A percentile compares a stretch with the other conserved stretches of the same genome.
Conservation (phyloP, 2,797 vertebrate genomes). For the Chromis chromis region DNA sequence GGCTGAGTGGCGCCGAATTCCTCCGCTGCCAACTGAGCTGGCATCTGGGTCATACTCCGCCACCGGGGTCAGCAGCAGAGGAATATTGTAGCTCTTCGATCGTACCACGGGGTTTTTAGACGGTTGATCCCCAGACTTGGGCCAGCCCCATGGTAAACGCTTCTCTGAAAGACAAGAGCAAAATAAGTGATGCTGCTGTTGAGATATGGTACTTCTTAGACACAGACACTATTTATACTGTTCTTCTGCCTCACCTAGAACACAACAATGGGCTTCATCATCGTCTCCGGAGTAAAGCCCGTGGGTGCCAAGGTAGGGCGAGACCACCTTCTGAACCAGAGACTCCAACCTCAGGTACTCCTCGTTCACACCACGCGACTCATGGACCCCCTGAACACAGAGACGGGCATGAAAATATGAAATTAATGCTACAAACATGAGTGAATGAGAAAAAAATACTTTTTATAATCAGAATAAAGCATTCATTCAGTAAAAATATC, state of each 20-base stretch:
- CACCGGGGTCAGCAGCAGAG: slow-evolving; percentile 94
- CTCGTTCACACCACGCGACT: slow-evolving; percentile 91
- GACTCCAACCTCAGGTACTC: slow-evolving; percentile 95
- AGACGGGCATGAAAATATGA: background rate
- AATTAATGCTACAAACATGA: background rate
- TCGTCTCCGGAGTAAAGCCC: slow-evolving; percentile 92
- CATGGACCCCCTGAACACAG: slow-evolving; percentile 91
- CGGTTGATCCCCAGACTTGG: slow-evolving; percentile 87
- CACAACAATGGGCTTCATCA: slow-evolving; percentile 85
- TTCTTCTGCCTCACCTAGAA: slow-evolving; percentile 87
- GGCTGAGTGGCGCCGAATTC: slow-evolving; percentile 94
- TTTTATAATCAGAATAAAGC: background rate
- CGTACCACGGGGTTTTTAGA: slow-evolving; percentile 95
- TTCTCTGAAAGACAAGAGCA: slow-evolving; percentile 86
- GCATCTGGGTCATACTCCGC: slow-evolving; percentile 93
- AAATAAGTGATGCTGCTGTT: slow-evolving; percentile 1
- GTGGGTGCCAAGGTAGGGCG: slow-evolving; percentile 94
- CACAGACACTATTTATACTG: background rate
- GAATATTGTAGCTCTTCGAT: slow-evolving; percentile 98
- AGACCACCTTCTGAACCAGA: slow-evolving; percentile 96
- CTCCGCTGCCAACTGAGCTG: slow-evolving; percentile 82
- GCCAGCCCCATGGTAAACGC: slow-evolving; percentile 88
- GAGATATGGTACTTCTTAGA: background rate
- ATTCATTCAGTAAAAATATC: background rate
- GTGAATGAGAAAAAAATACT: background rate